These are phyloP conservation scores for Tribolium castaneum DNA, from an alignment of 1,140 invertebrate species.

Conservation along the genomic window DNA sequence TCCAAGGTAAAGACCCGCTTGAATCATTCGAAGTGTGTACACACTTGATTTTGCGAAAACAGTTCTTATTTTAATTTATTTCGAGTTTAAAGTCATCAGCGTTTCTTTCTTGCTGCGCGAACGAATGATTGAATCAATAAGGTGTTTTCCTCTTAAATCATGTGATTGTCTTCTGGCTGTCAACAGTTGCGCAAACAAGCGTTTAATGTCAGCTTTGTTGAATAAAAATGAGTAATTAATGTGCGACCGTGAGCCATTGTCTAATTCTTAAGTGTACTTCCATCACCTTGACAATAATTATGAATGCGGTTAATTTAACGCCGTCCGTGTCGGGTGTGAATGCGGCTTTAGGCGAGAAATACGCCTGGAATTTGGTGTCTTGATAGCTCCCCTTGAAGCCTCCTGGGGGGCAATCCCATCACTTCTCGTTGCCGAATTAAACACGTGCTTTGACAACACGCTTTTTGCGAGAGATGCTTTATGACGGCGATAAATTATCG, in stretches of 20 bases:
- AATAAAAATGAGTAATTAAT: constrained; percentile 32
- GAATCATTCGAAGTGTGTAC: too few relatives aligned
- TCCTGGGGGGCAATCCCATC: constrained; percentile 45
- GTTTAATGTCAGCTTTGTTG: constrained; percentile 16
- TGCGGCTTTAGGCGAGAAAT: constrained; percentile 12
- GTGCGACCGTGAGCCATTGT: constrained; percentile 29
- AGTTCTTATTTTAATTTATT: neutral
- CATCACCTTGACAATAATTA: constrained; percentile 27
- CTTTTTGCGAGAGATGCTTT: constrained; percentile 42
- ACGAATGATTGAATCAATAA: constrained; percentile 17
- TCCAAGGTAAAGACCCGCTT: too few relatives aligned
- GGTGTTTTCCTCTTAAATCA: constrained; percentile 20
- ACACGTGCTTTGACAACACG: constrained; percentile 50
- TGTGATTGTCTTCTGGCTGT: constrained; percentile 28
- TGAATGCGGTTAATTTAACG: constrained; percentile 9
- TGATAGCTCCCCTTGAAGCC: constrained; percentile 42
- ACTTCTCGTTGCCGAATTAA: constrained; percentile 46
- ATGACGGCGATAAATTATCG: constrained; percentile 44
- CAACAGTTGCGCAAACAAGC: constrained; percentile 15
- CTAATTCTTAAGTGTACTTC: constrained; percentile 10
- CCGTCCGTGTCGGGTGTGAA: neutral
- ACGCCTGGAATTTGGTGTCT: constrained; percentile 44
- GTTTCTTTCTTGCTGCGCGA: neutral
- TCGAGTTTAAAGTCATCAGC: neutral
- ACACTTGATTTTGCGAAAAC: too few relatives aligned